phyloP scores from a whole-genome alignment of 64 coral and sea anemone genomes.

The Astreopora myriophthalma region DNA sequence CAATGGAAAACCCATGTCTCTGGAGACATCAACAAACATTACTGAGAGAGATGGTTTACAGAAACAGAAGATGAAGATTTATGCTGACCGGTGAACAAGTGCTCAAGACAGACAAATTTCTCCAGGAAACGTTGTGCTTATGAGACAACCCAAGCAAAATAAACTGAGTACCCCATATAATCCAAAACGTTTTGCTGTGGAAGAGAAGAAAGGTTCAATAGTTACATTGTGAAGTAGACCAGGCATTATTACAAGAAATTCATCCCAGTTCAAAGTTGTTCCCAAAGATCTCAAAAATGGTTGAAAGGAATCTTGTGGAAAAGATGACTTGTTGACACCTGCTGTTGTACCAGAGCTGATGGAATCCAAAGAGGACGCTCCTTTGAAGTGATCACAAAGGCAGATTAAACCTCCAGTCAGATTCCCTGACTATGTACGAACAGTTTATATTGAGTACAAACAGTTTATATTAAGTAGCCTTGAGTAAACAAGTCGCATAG shows the following conservation, averaged over 20 bases:
- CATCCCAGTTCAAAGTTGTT: conserved; percentile 38
- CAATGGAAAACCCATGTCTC: background rate
- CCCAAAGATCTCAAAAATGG: background rate
- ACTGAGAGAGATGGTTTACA: conserved; percentile 15
- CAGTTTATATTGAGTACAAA: background rate
- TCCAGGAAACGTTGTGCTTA: conserved; percentile 44
- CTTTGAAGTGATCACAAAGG: background rate
- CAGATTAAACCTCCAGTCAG: background rate
- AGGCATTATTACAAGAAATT: conserved; percentile 46
- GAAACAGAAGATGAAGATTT: conserved; percentile 30
- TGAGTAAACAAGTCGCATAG: too few relatives aligned
- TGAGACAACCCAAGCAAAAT: conserved; percentile 46
- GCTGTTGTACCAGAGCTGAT: background rate
- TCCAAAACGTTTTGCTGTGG: conserved; percentile 35
- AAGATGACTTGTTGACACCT: background rate
- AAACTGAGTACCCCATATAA: conserved; percentile 68
- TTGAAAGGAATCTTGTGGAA: background rate
- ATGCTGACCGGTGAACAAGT: background rate
- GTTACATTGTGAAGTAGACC: conserved; percentile 19
- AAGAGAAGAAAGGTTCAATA: conserved; percentile 33
- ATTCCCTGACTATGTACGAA: background rate
- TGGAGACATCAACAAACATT: background rate
- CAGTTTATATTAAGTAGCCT: background rate
- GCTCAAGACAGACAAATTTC: background rate
- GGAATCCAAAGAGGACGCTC: background rate